Conservation (phyloP, 2,797 vertebrate genomes). For the Brachymystax lenok region DNA sequence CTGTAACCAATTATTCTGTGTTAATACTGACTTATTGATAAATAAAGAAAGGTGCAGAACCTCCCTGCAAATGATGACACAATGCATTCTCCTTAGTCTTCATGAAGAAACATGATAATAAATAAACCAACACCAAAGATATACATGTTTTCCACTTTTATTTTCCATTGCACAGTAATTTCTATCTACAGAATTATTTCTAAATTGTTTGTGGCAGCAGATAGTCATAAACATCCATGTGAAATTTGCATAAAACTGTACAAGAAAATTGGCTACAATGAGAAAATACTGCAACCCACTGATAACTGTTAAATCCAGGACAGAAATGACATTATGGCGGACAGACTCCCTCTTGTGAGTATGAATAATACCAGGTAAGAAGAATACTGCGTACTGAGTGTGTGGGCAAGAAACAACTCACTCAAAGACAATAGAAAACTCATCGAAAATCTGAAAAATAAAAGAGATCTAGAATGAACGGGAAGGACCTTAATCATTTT, state of each 20-base stretch:
- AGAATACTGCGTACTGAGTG: slow-evolving; percentile 68
- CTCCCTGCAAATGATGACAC: neutral
- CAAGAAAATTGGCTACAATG: slow-evolving; percentile 81
- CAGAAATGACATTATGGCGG: slow-evolving; percentile 69
- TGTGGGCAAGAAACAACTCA: slow-evolving; percentile 57
- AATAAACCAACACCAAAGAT: slow-evolving; percentile 33
- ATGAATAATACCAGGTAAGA: slow-evolving; percentile 47
- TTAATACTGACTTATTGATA: neutral
- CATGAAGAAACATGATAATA: neutral
- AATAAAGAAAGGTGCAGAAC: neutral
- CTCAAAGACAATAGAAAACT: slow-evolving; percentile 49
- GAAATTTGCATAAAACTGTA: slow-evolving; percentile 81
- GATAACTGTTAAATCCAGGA: slow-evolving; percentile 74
- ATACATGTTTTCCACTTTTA: slow-evolving; percentile 75
- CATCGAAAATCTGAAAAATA: slow-evolving; percentile 26
- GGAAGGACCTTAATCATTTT: slow-evolving; percentile 57
- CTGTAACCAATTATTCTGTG: too few relatives aligned
- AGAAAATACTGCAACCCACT: slow-evolving; percentile 82
- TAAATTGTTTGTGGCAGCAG: slow-evolving; percentile 82
- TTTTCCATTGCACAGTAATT: slow-evolving; percentile 82
- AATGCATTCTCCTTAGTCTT: neutral
- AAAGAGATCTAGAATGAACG: slow-evolving; percentile 14
- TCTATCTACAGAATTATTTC: slow-evolving; percentile 84
- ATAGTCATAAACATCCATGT: slow-evolving; percentile 85
- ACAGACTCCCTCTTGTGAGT: slow-evolving; percentile 68